These are phyloP conservation scores for Oryzias curvinotus DNA, from an alignment of 2,113 vertebrate genomes.

Conservation along the genomic window DNA sequence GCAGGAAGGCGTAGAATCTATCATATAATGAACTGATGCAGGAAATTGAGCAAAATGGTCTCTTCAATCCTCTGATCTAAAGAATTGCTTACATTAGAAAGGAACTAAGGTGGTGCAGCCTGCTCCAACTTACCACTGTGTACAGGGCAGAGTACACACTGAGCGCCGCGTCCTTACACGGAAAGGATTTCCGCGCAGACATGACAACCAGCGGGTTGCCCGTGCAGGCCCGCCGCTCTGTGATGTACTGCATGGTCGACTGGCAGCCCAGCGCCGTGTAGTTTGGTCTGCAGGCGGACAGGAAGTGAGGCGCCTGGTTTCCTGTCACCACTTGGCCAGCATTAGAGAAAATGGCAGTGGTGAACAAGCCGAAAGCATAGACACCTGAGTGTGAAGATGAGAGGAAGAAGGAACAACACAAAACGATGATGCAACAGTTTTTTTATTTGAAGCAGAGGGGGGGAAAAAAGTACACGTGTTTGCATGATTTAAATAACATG, in stretches of 20 bases:
- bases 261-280: slow-evolving; percentile 88
- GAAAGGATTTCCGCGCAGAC: slow-evolving; percentile 87
- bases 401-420: not conserved
- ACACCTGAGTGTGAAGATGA: slow-evolving; percentile 75
- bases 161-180: slow-evolving; percentile 89
- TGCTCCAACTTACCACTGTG: slow-evolving; percentile 80
- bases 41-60: no score
- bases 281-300: slow-evolving; percentile 89
- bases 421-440: not conserved
- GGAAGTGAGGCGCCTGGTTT: slow-evolving; percentile 89
- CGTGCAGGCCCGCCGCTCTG: slow-evolving; percentile 82
- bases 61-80: no score
- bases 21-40: no score
- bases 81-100: not conserved
- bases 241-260: slow-evolving; percentile 81
- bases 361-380: slow-evolving; percentile 89
- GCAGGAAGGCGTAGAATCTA: not conserved
- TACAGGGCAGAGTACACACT: slow-evolving; percentile 85
- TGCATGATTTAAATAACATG: not conserved
- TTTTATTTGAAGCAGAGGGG: not conserved
- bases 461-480: not conserved
- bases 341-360: slow-evolving; percentile 89
- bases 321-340: slow-evolving; percentile 91
- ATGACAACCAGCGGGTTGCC: slow-evolving; percentile 84
- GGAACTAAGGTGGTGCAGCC: not conserved